These are phyloP conservation scores for Euzophera pinguis DNA, from an alignment of 2,888 invertebrate species.

Conservation along the genomic window DNA sequence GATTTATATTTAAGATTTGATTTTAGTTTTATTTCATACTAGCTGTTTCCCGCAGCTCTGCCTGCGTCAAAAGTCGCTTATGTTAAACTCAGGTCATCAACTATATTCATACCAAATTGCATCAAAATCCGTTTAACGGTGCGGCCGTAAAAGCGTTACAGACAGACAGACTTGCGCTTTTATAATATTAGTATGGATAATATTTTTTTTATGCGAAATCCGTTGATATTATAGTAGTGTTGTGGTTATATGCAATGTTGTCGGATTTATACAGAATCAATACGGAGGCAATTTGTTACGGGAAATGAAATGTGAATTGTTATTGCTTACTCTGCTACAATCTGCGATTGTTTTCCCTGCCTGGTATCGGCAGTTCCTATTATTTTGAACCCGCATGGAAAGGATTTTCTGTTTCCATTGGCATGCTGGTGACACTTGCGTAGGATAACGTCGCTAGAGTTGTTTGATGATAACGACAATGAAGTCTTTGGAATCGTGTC, in stretches of 20 bases:
- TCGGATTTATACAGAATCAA: conserved; percentile 32
- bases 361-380: conserved; percentile 2
- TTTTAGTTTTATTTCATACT: neutral
- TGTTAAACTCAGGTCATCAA: too few relatives aligned
- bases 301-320: conserved; percentile 46
- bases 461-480: too few relatives aligned
- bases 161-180: too few relatives aligned
- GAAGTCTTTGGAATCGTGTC: too few relatives aligned
- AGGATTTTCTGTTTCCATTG: neutral
- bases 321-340: conserved; percentile 38
- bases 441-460: too few relatives aligned
- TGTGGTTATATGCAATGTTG: conserved; percentile 6
- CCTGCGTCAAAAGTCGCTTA: too few relatives aligned
- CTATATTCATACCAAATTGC: too few relatives aligned
- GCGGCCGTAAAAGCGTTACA: too few relatives aligned
- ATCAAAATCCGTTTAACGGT: too few relatives aligned
- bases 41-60: too few relatives aligned
- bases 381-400: neutral
- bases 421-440: neutral
- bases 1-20: conserved; percentile 11
- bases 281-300: conserved; percentile 35
- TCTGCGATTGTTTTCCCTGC: conserved; percentile 21
- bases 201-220: neutral
- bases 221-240: neutral
- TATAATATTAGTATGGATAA: neutral